Evolutionary conservation across 2,797 vertebrate species (phyloP).

Genomic region (Vultur gryphus): DNA sequence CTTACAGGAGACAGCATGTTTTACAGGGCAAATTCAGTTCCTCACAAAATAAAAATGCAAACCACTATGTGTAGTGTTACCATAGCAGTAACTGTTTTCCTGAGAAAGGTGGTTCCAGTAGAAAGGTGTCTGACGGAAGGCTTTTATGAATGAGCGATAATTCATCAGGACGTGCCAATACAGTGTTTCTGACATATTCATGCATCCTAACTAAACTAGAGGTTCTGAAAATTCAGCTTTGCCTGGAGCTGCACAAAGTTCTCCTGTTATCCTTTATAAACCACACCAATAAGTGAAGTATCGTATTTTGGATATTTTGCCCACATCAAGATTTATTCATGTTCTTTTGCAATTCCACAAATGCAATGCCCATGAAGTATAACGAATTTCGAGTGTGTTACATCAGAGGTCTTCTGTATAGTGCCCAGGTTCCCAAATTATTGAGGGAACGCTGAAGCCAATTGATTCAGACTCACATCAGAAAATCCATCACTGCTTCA

Average conservation of each 20-base stretch:
- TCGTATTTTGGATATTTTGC: rapidly evolving
- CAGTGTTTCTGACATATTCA: background rate
- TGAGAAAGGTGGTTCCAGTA: background rate
- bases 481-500: background rate
- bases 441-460: background rate
- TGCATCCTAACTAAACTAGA: too few relatives aligned
- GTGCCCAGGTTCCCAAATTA: background rate
- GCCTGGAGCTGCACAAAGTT: background rate
- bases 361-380: background rate
- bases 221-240: background rate
- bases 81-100: background rate
- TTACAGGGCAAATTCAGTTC: background rate
- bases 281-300: too few relatives aligned
- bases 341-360: background rate
- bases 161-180: background rate
- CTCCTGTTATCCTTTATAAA: too few relatives aligned
- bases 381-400: rapidly evolving
- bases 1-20: background rate
- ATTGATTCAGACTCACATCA: rapidly evolving
- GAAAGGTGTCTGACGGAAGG: background rate
- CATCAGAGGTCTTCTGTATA: background rate
- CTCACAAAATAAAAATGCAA: background rate
- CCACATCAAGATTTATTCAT: background rate
- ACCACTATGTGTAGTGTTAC: background rate
- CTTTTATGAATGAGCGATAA: background rate